These are phyloP conservation scores for Vombatus ursinus DNA, from an alignment of 2,113 vertebrate genomes.

Conservation along the genomic window DNA sequence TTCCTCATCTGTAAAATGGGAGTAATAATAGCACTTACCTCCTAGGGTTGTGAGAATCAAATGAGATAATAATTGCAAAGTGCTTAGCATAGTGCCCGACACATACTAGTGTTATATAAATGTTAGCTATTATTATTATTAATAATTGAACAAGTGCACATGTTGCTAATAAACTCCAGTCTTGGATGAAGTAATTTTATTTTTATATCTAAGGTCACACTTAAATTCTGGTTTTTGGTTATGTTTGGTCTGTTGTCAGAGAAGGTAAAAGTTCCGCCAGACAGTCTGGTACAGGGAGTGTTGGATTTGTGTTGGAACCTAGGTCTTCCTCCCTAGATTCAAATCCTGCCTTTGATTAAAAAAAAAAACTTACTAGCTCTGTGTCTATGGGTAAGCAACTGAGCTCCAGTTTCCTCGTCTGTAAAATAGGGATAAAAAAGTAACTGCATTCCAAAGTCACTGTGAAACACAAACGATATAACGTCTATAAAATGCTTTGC, in stretches of 20 bases:
- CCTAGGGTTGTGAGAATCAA: not conserved
- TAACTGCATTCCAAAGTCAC: no score
- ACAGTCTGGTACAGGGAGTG: not conserved
- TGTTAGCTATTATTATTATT: not conserved
- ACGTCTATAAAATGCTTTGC: no score
- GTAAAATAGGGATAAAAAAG: no score
- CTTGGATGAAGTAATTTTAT: not conserved
- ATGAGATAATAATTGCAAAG: not conserved
- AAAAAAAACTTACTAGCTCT: not conserved
- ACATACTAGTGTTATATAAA: not conserved
- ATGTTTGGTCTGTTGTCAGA: not conserved
- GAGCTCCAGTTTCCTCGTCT: not conserved
- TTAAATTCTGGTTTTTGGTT: not conserved
- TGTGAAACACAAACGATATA: no score
- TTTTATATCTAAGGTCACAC: not conserved
- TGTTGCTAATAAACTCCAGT: no score
- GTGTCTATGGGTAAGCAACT: not conserved
- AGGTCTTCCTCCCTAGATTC: not conserved
- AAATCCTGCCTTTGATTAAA: not conserved
- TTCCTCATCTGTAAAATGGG: not conserved
- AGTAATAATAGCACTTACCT: not conserved
- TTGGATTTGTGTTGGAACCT: no score
- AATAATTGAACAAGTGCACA: not conserved
- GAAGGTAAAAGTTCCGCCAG: not conserved
- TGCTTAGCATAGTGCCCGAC: no score